These are phyloP conservation scores for Nomada hirtipes DNA, from an alignment of 2,888 invertebrate genomes.

Conservation along the genomic window DNA sequence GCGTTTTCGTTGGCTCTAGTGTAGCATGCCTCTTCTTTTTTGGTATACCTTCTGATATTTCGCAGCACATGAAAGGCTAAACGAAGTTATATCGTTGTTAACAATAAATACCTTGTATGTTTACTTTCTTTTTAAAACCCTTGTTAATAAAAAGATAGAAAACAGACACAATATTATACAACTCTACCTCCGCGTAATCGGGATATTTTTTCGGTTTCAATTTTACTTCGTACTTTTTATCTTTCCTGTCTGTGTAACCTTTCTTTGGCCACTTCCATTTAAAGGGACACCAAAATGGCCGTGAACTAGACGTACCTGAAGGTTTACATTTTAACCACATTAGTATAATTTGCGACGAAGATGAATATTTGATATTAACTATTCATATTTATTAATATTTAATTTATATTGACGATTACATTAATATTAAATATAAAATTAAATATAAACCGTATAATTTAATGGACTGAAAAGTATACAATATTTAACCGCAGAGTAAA, in stretches of 20 bases:
- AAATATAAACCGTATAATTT: too few relatives aligned
- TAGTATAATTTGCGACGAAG: neutral
- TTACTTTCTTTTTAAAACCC: neutral
- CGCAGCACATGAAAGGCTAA: slow-evolving; percentile 65
- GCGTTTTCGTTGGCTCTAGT: neutral
- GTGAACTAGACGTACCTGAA: slow-evolving; percentile 37
- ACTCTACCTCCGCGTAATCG: slow-evolving; percentile 67
- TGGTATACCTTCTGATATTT: slow-evolving; percentile 72
- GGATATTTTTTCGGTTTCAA: slow-evolving; percentile 68
- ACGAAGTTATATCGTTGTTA: slow-evolving; percentile 6
- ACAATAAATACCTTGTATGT: neutral
- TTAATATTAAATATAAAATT: neutral
- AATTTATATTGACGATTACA: too few relatives aligned
- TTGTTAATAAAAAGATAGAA: neutral
- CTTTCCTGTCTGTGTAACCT: slow-evolving; percentile 61
- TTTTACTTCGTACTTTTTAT: slow-evolving; percentile 74
- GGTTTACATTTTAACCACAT: neutral
- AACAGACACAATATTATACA: neutral
- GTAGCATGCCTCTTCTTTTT: slow-evolving; percentile 30
- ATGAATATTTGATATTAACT: neutral
- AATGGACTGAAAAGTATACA: too few relatives aligned
- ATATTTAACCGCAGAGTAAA: too few relatives aligned
- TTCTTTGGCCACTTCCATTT: slow-evolving; percentile 72
- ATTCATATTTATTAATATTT: too few relatives aligned
- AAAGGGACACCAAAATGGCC: slow-evolving; percentile 64